Base-by-base conservation (phyloP, 2,113 vertebrate species). In the Empidonax alnorum region DNA sequence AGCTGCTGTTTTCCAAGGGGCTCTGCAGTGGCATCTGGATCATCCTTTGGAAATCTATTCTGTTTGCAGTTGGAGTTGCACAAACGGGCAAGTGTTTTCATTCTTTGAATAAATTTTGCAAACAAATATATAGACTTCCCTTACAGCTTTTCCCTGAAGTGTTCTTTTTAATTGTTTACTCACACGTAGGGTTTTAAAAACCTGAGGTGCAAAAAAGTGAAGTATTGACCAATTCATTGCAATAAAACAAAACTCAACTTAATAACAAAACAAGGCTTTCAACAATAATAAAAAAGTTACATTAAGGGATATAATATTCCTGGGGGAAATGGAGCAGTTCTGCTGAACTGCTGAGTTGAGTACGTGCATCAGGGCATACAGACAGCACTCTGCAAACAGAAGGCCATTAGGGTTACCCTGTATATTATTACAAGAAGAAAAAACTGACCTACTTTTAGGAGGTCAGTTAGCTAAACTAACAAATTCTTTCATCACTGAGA, bases 1-100 rank as follows among this genome's bases (percentile, higher is more conserved):
- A 95, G 79, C 62, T 23, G 17, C 25, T 94, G 73, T 47, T 93
- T 92, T 53, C 65, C 1, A 1, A 84, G 44, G 13, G 33, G 37
- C 66, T 93, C 62, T 58, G 47, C 55, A 42, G 42, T 76, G 79
- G 18, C 46, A 71, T 79, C 75, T 89, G 89, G 73, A 87, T 84
- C 73, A 53, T 91, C 41, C 69, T 84, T 94, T 74, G 72, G 73
- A 71, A 87, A 89, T 53, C 87, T 72, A 9, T 78, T 93, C 65
- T 93, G 20, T 68, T 87, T 92, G 37, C 81, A 93, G 65, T 50
- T 75, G 90, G 63, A 96, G 27, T 87, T 89, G 58, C 74, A 76
- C 58, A 65, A 91, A 75, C 17, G 25, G 94, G 94, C 95, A 96
- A 96, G 89, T 95, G 66, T 66, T 96, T 90, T 77, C 55, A 31